Evolutionary conservation across 2,888 invertebrate genomes (phyloP).

Genomic region (Epirrhoe tristata): DNA sequence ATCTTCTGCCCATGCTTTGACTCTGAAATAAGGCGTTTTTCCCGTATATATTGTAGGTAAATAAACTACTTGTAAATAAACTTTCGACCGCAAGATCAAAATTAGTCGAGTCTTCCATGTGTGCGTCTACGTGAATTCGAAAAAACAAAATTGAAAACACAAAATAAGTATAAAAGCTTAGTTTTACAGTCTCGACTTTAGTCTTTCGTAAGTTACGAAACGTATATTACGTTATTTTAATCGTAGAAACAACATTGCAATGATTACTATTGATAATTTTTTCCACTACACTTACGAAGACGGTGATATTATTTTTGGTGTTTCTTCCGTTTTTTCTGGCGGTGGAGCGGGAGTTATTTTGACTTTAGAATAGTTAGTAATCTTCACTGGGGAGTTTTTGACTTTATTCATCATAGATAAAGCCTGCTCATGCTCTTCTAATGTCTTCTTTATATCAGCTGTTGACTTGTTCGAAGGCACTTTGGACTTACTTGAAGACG

Average conservation of each 20-base stretch:
- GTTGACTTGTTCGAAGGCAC: slow-evolving; percentile 48
- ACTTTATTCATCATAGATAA: slow-evolving; percentile 57
- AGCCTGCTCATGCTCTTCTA: slow-evolving; percentile 63
- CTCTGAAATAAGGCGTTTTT: slow-evolving; percentile 47
- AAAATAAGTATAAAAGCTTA: no score
- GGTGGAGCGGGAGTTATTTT: slow-evolving; percentile 55
- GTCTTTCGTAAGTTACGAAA: no score
- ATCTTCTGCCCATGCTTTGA: slow-evolving; percentile 70
- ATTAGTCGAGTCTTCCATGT: no score
- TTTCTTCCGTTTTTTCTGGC: slow-evolving; percentile 42
- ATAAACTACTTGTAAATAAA: no score
- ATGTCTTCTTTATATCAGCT: slow-evolving; percentile 64
- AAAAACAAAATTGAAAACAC: no score
- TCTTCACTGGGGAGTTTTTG: slow-evolving; percentile 62
- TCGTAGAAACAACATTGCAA: no score
- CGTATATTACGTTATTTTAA: no score
- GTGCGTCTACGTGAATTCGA: no score
- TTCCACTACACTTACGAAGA: slow-evolving; percentile 64
- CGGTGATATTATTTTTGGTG: slow-evolving; percentile 60
- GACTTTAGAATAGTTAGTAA: slow-evolving; percentile 61
- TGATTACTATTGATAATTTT: no score
- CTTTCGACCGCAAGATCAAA: no score
- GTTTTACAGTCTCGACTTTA: no score
- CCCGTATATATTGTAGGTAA: neutral
- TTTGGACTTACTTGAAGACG: slow-evolving; percentile 48